Evolutionary conservation across 2,888 invertebrate species (phyloP).

Genomic region (Gymnosoma rotundatum): DNA sequence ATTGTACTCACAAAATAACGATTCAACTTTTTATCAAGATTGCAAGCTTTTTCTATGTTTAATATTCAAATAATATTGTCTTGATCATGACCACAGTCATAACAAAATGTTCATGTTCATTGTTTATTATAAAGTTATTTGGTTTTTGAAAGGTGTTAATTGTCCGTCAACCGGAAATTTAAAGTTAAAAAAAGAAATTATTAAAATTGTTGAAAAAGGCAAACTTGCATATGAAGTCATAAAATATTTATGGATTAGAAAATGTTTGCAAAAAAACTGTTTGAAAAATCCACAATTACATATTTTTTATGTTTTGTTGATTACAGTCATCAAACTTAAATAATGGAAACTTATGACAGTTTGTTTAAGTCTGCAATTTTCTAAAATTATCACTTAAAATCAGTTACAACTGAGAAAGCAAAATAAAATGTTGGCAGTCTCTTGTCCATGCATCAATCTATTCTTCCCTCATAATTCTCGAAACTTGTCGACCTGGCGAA

Average conservation of each 20-base stretch:
- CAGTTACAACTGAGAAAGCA: too few relatives aligned
- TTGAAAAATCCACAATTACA: too few relatives aligned
- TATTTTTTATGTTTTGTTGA: background rate
- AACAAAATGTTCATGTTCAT: conserved; percentile 47
- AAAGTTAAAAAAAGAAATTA: conserved; percentile 6
- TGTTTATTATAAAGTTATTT: conserved; percentile 33
- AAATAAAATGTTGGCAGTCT: too few relatives aligned
- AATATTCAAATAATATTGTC: conserved; percentile 36
- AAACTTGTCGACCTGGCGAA: too few relatives aligned
- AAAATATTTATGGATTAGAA: conserved; percentile 17
- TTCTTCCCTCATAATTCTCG: too few relatives aligned
- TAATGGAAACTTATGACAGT: background rate
- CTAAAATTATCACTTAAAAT: too few relatives aligned
- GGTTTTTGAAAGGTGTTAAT: conserved; percentile 54
- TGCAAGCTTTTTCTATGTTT: conserved; percentile 8
- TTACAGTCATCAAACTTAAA: background rate
- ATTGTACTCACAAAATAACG: too few relatives aligned
- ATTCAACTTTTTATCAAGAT: too few relatives aligned
- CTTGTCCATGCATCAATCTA: too few relatives aligned
- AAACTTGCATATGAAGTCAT: background rate
- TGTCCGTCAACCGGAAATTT: conserved; percentile 56
- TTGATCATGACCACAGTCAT: conserved; percentile 23
- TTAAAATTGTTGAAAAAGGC: conserved; percentile 19
- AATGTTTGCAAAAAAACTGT: conserved; percentile 4
- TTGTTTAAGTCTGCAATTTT: background rate